Conservation (phyloP, 2,113 vertebrate species). For the Trematomus loennbergii region DNA sequence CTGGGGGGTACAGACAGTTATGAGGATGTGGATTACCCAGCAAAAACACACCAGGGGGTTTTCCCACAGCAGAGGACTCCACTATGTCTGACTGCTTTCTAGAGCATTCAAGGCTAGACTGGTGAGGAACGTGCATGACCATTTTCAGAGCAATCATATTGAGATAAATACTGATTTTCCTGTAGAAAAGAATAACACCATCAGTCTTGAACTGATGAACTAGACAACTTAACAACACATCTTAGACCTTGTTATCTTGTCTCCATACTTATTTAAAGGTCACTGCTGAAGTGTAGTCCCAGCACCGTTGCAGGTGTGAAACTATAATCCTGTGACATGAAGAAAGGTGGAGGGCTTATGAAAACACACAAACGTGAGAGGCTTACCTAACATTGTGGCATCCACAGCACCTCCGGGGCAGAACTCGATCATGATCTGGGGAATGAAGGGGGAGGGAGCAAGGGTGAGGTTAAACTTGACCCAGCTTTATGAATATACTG, state of each 20-base stretch:
- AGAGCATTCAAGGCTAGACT: conserved; percentile 2
- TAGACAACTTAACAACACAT: background rate
- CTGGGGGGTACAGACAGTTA: conserved; percentile 43
- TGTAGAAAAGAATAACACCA: background rate
- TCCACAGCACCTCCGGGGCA: conserved; percentile 93
- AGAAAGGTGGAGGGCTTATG: background rate
- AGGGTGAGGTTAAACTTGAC: conserved; percentile 12
- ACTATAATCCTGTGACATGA: background rate
- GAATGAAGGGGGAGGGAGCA: conserved; percentile 2
- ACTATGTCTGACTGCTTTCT: conserved; percentile 30
- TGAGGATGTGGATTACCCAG: conserved; percentile 67
- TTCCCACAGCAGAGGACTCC: conserved; percentile 68
- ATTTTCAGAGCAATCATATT: background rate
- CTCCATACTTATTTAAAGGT: no score
- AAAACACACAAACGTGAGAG: background rate
- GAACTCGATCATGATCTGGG: conserved; percentile 99
- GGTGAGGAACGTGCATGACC: background rate
- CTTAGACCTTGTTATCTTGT: background rate
- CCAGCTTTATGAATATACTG: background rate
- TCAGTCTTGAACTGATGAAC: background rate
- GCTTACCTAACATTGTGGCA: conserved; percentile 90
- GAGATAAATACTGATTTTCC: background rate
- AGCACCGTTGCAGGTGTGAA: conserved; percentile 1
- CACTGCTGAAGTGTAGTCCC: background rate
- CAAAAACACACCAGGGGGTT: conserved; percentile 68